Evolutionary conservation across 2,888 invertebrate species (phyloP).

Genomic region (Orthosia incerta): DNA sequence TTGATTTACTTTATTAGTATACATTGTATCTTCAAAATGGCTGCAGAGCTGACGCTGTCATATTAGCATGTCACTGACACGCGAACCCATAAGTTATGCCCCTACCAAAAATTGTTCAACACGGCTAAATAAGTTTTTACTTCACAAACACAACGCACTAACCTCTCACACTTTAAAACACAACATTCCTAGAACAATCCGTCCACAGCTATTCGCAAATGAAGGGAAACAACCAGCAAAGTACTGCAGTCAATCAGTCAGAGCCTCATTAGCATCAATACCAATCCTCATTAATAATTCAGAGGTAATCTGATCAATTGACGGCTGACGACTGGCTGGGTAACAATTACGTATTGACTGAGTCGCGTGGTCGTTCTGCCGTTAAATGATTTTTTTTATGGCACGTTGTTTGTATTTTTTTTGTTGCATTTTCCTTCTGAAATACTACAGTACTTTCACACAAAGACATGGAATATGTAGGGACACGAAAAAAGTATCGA

Average conservation of each 20-base stretch:
- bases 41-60: too few species aligned
- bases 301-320: constrained; percentile 70
- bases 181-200: background rate
- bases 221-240: constrained; percentile 14
- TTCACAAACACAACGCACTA: background rate
- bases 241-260: constrained; percentile 48
- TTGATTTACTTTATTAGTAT: too few species aligned
- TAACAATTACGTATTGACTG: constrained; percentile 41
- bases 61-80: too few species aligned
- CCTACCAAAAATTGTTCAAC: too few species aligned
- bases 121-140: too few species aligned
- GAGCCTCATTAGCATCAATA: constrained; percentile 50
- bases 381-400: background rate
- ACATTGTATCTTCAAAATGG: too few species aligned
- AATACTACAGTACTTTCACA: background rate
- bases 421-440: background rate
- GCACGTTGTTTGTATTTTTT: too few species aligned
- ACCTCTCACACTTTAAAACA: background rate
- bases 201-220: background rate
- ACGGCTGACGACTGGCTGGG: constrained; percentile 15
- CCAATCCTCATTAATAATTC: constrained; percentile 70
- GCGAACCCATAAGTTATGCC: too few species aligned
- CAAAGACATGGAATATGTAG: too few species aligned
- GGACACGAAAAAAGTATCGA: too few species aligned
- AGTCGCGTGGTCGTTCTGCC: constrained; percentile 1